These are phyloP conservation scores for Coecobrya sp. DNA, from an alignment of 2,888 invertebrate genomes.

Conservation along the genomic window DNA sequence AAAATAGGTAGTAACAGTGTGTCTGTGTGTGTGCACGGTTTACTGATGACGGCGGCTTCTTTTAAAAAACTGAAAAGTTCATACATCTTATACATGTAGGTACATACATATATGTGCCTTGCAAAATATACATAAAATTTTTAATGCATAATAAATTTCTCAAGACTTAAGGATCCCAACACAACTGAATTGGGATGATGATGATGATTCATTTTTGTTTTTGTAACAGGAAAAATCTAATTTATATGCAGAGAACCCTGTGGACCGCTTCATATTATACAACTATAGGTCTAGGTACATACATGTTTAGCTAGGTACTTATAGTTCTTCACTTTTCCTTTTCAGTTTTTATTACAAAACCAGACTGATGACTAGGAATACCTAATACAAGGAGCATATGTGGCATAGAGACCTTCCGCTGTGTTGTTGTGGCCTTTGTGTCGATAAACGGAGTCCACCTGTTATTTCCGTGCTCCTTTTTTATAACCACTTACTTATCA, in stretches of 20 bases:
- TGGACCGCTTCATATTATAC: slow-evolving; percentile 18
- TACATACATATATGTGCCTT: not conserved
- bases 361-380: slow-evolving; percentile 3
- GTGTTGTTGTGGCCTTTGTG: not conserved
- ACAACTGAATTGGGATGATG: not conserved
- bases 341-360: slow-evolving; percentile 20
- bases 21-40: not conserved
- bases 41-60: not conserved
- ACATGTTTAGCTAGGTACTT: not conserved
- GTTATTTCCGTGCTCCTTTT: slow-evolving; percentile 62
- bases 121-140: slow-evolving; percentile 27
- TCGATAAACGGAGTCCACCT: slow-evolving; percentile 61
- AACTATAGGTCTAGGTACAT: not conserved
- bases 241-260: slow-evolving; percentile 67
- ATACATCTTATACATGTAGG: not conserved
- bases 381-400: slow-evolving; percentile 10
- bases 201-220: slow-evolving; percentile 58
- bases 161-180: slow-evolving; percentile 42
- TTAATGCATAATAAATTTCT: slow-evolving; percentile 65
- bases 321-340: not conserved
- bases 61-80: not conserved
- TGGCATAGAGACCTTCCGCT: not conserved
- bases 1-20: not conserved
- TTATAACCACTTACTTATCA: slow-evolving; percentile 31
- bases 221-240: slow-evolving; percentile 55